Evolutionary conservation across 1,140 invertebrate genomes (phyloP), one percentile per base, ranked within the genome.

Genomic region (Drosophila bifasciata): DNA sequence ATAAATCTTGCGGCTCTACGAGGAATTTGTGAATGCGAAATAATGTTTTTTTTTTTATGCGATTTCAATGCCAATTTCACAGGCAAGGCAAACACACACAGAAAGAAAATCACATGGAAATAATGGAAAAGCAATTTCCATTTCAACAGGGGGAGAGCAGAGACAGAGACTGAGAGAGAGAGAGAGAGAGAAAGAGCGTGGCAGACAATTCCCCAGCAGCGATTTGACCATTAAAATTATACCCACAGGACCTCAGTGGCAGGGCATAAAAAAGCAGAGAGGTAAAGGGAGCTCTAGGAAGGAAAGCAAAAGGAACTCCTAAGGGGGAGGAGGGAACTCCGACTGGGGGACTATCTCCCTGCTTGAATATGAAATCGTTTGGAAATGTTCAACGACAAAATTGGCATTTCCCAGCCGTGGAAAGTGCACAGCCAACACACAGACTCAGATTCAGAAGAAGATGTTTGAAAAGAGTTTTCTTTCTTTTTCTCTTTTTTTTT

Each of bases 161-260:
- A 39, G 41, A 23, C n/a, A n/a, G n/a, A n/a, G n/a, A n/a, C n/a
- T n/a, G n/a, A n/a, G n/a, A n/a, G n/a, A n/a, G n/a, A n/a, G n/a
- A n/a, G n/a, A n/a, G n/a, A n/a, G n/a, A n/a, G n/a, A n/a, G n/a
- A n/a, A n/a, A n/a, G n/a, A n/a, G n/a, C n/a, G n/a, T n/a, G 52
- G 15, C 36, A 55, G 55, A 74, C 69, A 80, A 79, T 88, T 84
- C 79, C 74, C 76, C 68, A 79, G 67, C 63, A 83, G 84, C 81
- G 69, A 80, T 77, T 88, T 77, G 76, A 90, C 89, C 89, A 90
- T 90, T 89, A 86, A 90, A 90, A 90, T 89, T 90, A 86, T 90
- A 80, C 89, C 89, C 89, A 90, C 58, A 85, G 86, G 85, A 89
- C 72, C 41, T 50, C 28, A n/a, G n/a, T n/a, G 56, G 5, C 11